phyloP scores from a whole-genome alignment of 2,113 vertebrate species.

The Peucedramus taeniatus region DNA sequence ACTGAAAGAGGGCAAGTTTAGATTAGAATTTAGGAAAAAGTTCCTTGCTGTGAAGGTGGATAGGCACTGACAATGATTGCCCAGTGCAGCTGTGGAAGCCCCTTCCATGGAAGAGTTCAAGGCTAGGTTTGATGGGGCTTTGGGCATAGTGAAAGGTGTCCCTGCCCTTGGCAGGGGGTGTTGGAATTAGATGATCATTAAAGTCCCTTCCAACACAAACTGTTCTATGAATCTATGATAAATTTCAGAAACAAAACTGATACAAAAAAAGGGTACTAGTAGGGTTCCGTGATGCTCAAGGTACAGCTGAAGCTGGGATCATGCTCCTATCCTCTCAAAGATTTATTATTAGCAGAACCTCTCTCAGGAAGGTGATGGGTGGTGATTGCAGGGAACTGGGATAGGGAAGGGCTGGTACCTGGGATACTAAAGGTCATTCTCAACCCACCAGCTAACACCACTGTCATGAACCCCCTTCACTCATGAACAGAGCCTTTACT shows the following conservation, averaged over 20 bases:
- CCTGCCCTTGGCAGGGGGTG: no score
- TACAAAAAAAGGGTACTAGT: background rate
- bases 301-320: background rate
- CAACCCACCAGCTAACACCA: background rate
- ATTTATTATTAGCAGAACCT: background rate
- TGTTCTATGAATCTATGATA: background rate
- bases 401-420: background rate
- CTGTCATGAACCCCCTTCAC: background rate
- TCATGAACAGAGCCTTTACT: background rate
- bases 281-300: background rate
- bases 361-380: background rate
- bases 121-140: background rate
- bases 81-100: background rate
- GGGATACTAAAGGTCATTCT: background rate
- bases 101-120: background rate
- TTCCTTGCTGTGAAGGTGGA: background rate
- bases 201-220: background rate
- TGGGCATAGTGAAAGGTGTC: background rate
- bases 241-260: background rate
- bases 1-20: background rate
- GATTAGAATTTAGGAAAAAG: no score
- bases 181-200: background rate
- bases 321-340: background rate
- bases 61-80: no score
- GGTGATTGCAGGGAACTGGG: background rate